phyloP scores from a whole-genome alignment of 2,113 vertebrate species.

The Dasyurus viverrinus region DNA sequence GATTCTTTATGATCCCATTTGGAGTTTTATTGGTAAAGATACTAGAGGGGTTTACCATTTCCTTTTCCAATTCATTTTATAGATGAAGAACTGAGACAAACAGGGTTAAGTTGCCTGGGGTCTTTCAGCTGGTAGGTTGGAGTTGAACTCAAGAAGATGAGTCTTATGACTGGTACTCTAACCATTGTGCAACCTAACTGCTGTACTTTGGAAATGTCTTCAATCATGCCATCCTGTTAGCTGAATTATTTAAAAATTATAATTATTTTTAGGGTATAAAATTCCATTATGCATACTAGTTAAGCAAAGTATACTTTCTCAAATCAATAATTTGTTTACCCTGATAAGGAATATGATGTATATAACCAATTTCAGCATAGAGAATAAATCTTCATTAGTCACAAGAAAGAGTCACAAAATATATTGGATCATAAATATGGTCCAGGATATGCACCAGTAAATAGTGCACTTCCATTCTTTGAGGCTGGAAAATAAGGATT shows the following conservation, averaged over 20 bases:
- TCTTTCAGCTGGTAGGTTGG: neutral
- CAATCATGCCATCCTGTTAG: conserved; percentile 31
- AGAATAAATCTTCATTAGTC: neutral
- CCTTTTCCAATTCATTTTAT: neutral
- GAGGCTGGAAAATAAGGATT: conserved; percentile 28
- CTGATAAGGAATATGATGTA: neutral
- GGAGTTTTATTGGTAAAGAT: neutral
- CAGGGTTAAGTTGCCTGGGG: neutral
- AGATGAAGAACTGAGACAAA: neutral
- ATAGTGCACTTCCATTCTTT: neutral
- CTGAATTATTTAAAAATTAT: conserved; percentile 44
- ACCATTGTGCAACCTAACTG: neutral
- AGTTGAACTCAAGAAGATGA: neutral
- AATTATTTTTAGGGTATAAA: conserved; percentile 27
- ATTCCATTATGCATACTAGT: neutral
- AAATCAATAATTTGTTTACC: neutral
- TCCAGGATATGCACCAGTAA: neutral
- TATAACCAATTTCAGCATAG: neutral
- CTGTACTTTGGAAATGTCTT: conserved; percentile 18
- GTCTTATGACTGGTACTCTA: neutral
- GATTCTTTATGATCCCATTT: neutral
- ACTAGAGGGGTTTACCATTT: neutral
- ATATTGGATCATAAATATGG: neutral
- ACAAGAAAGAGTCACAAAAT: neutral
- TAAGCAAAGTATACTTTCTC: neutral